Evolutionary conservation across 2,797 vertebrate species (phyloP), one percentile per base, ranked within the genome.

Genomic region (Tapirus indicus): DNA sequence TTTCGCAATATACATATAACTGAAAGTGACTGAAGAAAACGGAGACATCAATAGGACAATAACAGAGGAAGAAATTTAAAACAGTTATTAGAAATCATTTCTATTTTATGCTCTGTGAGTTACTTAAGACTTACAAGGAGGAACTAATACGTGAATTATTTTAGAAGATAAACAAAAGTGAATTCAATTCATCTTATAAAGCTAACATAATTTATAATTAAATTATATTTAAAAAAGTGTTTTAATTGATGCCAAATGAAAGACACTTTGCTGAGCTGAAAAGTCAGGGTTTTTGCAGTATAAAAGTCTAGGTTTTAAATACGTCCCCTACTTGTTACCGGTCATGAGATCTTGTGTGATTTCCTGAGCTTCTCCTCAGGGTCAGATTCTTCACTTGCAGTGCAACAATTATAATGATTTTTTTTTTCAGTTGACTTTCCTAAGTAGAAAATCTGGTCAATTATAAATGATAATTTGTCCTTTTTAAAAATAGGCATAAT

Each of bases 111-210:
- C 7, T 49, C 38, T 60, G 32, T 90, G 56, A 83, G 77, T 72
- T 49, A 87, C 32, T 94, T 93, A 90, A 87, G 12, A 91, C 27
- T 35, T 83, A 95, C 11, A 84, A 88, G 21, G 41, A 56, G 27
- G 14, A 84, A 64, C 4, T 16, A 86, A 60, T 52, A 10, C 1
- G 44, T 16, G 44, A 6, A 64, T 88, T 95, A 78, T 83, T 91
- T 91, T 74, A 54, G 27, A 78, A 64, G 20, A 44, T 74, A 92
- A 44, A 69, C 9, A 54, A 91, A 92, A 84, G 3, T 52, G 21
- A 85, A 60, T 11, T 84, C 35, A 47, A 75, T 77, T 95, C 32
- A 60, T 87, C 56, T 74, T 74, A 49, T 80, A 47, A 87, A 97
- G 41, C 32, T 58, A 64, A 35, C 56, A 14, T 27, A 38, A 60